Evolutionary conservation across 37 sponge, comb jelly and placozoan genomes (phyloP), one percentile per base, ranked within the genome.

Genomic region (Diacarnus erythraeanus): DNA sequence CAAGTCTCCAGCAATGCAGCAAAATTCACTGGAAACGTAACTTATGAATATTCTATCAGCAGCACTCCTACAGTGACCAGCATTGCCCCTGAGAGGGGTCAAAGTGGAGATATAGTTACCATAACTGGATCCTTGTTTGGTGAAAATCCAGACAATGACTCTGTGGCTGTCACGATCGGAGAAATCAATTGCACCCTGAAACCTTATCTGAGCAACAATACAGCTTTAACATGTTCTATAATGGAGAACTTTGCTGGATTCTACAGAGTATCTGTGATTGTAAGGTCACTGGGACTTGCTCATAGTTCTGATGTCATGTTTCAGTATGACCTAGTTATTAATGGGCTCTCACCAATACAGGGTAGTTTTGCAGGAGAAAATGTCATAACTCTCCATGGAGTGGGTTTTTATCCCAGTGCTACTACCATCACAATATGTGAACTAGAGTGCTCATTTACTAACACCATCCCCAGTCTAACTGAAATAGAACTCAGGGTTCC

Each of bases 341-440:
- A 63, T 37, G 42, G 42, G 41, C 57, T 81, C n/a, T 47, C 74
- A 9, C 80, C 79, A 18, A 69, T 43, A 20, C 23, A 77, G 2
- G 88, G 91, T 6, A 85, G 88, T 59, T 59, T 91, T 27, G 81
- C 89, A 15, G 95, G 95, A 15, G 15, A 64, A 70, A 69, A 59
- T 68, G 58, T 67, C 2, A 57, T 87, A 12, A 73, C 59, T 36
- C 23, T 94, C n/a, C 57, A 22, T 67, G 93, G 92, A 1, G 42
- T 57, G 2, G 92, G 95, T 12, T 88, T 89, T 47, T 71, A 95
- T 64, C 89, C 90, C 10, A 34, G 57, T 5, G 21, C 44, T 0
- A 77, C 39, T 3, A 44, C 57, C 0, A 75, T 88, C 37, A 79
- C 77, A 26, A 75, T 95, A 2, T 95, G 95, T 42, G 72, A 67